Evolutionary conservation across 2,888 invertebrate genomes (phyloP).

Genomic region (Crematogaster levior): DNA sequence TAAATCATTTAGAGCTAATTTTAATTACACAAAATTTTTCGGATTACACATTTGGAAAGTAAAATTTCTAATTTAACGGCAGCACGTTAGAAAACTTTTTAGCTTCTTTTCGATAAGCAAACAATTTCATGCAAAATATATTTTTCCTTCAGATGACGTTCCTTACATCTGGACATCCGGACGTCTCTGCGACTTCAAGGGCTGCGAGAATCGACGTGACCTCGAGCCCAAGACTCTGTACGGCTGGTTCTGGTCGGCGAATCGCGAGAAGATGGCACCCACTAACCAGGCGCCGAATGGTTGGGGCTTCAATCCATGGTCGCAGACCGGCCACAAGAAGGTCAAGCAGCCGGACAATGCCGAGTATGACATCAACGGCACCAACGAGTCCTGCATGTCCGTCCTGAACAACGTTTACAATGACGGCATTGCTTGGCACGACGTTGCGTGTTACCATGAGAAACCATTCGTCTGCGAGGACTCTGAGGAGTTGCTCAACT

Average conservation of each 20-base stretch:
- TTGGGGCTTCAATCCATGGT: slow-evolving; percentile 96
- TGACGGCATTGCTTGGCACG: slow-evolving; percentile 97
- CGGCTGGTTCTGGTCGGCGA: slow-evolving; percentile 98
- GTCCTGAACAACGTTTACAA: slow-evolving; percentile 97
- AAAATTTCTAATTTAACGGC: not conserved
- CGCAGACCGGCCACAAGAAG: slow-evolving; percentile 96
- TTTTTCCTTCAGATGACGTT: slow-evolving; percentile 89
- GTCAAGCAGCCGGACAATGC: slow-evolving; percentile 95
- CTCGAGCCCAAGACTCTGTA: slow-evolving; percentile 94
- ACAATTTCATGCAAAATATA: not conserved
- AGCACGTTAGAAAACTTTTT: not conserved
- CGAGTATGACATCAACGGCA: slow-evolving; percentile 95
- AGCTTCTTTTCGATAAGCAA: not conserved
- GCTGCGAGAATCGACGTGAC: slow-evolving; percentile 94
- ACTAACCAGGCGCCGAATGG: slow-evolving; percentile 91
- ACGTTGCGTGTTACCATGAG: slow-evolving; percentile 97
- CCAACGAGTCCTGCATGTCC: slow-evolving; percentile 94
- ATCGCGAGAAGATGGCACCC: slow-evolving; percentile 94
- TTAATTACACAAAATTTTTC: not conserved
- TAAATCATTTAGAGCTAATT: not conserved
- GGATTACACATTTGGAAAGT: not conserved
- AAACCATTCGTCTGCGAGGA: slow-evolving; percentile 97
- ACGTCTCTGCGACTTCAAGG: slow-evolving; percentile 96
- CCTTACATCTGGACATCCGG: slow-evolving; percentile 98
- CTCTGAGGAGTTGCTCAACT: slow-evolving; percentile 94